phyloP scores from a whole-genome alignment of 2,888 invertebrate species.

The Allolobophora icterica region DNA sequence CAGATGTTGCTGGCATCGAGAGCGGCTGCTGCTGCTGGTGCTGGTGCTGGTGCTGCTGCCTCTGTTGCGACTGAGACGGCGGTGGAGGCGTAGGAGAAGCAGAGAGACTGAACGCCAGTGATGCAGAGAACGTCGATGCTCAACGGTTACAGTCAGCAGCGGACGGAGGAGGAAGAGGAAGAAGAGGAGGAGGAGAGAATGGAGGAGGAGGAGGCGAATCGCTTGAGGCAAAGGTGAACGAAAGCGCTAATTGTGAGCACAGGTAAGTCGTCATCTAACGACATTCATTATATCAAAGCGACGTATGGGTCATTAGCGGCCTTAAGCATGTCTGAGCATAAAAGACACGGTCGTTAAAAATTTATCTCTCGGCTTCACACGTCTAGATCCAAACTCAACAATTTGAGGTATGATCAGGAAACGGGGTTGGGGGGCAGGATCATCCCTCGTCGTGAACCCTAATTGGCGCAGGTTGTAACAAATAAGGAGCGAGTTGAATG shows the following conservation, averaged over 20 bases:
- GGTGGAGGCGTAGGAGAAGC: no score
- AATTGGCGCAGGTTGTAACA: background rate
- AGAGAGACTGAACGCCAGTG: no score
- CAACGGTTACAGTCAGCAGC: no score
- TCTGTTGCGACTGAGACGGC: no score
- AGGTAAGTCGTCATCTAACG: background rate
- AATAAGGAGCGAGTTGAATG: background rate
- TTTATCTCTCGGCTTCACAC: background rate
- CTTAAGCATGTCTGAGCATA: background rate
- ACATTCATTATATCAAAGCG: background rate
- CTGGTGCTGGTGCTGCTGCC: no score
- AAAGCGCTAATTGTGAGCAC: background rate
- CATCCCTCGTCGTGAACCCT: no score
- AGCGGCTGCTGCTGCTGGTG: no score
- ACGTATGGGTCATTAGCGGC: background rate
- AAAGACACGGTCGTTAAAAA: background rate
- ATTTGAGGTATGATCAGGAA: background rate
- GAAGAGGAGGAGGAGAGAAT: no score
- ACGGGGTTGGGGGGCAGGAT: no score
- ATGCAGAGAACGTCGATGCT: no score
- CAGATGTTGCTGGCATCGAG: no score
- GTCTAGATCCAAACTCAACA: background rate
- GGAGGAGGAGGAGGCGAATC: background rate
- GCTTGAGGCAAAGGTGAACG: background rate
- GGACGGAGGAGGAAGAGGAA: no score